Conservation (phyloP, 1,140 invertebrate species). For the Panonychus citri region DNA sequence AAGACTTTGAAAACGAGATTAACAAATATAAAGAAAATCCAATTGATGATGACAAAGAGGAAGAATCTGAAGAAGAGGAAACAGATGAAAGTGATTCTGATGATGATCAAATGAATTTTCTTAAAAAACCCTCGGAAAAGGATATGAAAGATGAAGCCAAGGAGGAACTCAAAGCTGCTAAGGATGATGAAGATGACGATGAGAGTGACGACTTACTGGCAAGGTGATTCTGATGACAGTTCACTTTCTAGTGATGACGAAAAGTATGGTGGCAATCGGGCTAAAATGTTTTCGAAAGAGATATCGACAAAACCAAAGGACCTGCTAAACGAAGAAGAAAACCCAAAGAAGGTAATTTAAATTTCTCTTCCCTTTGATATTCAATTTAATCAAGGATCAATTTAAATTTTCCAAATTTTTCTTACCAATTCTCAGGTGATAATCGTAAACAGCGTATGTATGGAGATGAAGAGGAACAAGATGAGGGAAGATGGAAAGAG, state of each 20-base stretch:
- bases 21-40: conserved; percentile 66
- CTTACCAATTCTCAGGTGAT: conserved; percentile 17
- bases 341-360: conserved; percentile 31
- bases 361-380: conserved; percentile 24
- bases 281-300: conserved; percentile 52
- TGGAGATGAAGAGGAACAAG: conserved; percentile 28
- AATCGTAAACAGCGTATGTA: conserved; percentile 28
- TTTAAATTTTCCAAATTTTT: conserved; percentile 16
- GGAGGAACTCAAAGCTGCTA: conserved; percentile 15
- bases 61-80: conserved; percentile 33
- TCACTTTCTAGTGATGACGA: conserved; percentile 42
- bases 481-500: conserved; percentile 67
- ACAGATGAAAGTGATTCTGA: conserved; percentile 16
- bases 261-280: conserved; percentile 17
- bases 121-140: not conserved
- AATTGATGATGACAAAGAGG: conserved; percentile 52
- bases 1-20: conserved; percentile 74
- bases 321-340: conserved; percentile 17
- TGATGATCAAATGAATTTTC: conserved; percentile 17
- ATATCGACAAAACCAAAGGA: conserved; percentile 16
- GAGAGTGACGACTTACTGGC: conserved; percentile 27
- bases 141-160: conserved; percentile 33
- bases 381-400: conserved; percentile 14
- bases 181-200: conserved; percentile 41
- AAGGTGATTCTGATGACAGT: conserved; percentile 17